phyloP scores from a whole-genome alignment of 1,140 invertebrate genomes.

The Lepidurus packardi region DNA sequence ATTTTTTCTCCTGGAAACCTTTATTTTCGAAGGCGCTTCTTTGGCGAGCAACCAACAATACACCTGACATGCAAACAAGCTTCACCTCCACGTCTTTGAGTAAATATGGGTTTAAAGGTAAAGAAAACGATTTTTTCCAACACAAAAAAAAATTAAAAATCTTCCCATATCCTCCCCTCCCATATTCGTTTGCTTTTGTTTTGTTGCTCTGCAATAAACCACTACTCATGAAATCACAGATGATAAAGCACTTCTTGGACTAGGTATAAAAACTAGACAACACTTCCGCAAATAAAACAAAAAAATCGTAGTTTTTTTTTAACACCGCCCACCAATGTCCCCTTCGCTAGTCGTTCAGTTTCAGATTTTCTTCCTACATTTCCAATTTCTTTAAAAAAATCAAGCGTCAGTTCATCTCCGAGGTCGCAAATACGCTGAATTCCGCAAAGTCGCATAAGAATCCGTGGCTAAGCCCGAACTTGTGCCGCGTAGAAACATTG shows the following conservation, averaged over 20 bases:
- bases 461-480: not conserved
- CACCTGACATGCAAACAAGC: conserved; percentile 9
- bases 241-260: conserved; percentile 21
- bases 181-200: not conserved
- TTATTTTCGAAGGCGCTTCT: not conserved
- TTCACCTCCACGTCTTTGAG: not conserved
- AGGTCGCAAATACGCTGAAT: conserved; percentile 28
- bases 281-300: not conserved
- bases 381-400: no score
- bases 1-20: not conserved
- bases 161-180: no score
- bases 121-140: not conserved
- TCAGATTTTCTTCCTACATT: no score
- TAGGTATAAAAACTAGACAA: conserved; percentile 19
- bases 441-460: conserved; percentile 30
- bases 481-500: not conserved
- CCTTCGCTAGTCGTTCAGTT: not conserved
- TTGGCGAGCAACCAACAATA: conserved; percentile 2
- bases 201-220: not conserved
- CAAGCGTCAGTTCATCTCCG: not conserved
- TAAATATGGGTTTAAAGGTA: not conserved
- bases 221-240: conserved; percentile 10
- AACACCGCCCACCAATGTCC: not conserved
- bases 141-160: not conserved
- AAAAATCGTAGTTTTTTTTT: not conserved